These are phyloP conservation scores for Zonitis immaculata DNA, from an alignment of 2,888 invertebrate genomes.

Conservation along the genomic window DNA sequence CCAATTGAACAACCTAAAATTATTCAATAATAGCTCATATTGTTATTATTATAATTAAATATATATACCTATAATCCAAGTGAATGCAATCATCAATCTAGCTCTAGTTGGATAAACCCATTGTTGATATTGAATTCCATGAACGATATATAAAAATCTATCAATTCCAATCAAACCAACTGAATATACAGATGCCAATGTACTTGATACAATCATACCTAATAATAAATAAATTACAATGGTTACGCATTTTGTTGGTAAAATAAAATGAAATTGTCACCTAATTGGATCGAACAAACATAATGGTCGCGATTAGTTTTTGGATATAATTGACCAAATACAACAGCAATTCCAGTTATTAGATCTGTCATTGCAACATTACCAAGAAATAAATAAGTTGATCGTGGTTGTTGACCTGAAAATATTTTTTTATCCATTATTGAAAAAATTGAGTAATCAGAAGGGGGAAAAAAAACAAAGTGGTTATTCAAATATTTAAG, in stretches of 20 bases:
- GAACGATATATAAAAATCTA: conserved; percentile 60
- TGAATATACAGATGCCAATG: conserved; percentile 60
- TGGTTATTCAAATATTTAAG: too few relatives aligned
- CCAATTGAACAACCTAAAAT: conserved; percentile 55
- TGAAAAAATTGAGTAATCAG: too few relatives aligned
- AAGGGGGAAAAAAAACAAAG: too few relatives aligned
- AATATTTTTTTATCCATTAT: too few relatives aligned
- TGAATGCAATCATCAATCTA: conserved; percentile 52
- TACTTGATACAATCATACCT: conserved; percentile 62
- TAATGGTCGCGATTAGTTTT: conserved; percentile 41
- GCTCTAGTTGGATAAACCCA: conserved; percentile 58
- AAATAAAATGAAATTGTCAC: conserved; percentile 30
- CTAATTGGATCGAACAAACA: conserved; percentile 47
- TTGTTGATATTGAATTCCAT: conserved; percentile 59
- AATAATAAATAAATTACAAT: conserved; percentile 22
- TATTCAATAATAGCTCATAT: conserved; percentile 2
- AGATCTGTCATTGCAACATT: conserved; percentile 63
- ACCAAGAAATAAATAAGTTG: conserved; percentile 61
- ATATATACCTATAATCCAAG: conserved; percentile 56
- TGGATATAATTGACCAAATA: conserved; percentile 53
- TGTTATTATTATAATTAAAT: background rate
- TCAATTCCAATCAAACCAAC: conserved; percentile 62
- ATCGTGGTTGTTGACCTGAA: conserved; percentile 58
- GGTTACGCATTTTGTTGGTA: conserved; percentile 1
- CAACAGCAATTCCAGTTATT: conserved; percentile 57